Percentiles rank a stretch among this genome's conserved stretches.
Conservation (phyloP, 2,113 vertebrate genomes). For the Cacatua alba region DNA sequence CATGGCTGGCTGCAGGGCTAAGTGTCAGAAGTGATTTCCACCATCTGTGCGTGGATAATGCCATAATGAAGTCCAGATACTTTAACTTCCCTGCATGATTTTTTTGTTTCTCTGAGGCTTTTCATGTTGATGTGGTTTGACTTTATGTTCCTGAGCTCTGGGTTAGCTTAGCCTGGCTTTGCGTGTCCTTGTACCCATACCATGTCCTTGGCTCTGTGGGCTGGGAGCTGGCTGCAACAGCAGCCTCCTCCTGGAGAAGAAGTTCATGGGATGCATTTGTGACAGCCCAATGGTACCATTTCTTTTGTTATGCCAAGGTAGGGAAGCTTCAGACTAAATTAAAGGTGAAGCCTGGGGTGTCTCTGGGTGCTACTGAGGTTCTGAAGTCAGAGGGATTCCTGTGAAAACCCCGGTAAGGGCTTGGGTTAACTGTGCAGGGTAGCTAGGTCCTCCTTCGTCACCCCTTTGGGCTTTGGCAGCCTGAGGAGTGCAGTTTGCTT, state of each 20-base stretch:
- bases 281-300: not conserved
- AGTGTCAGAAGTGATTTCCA: not conserved
- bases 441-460: not conserved
- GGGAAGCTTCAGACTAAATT: not conserved
- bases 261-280: not conserved
- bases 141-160: not conserved
- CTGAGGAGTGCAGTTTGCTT: not conserved
- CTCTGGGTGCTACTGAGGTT: rapidly evolving
- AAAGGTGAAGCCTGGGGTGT: not conserved
- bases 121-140: not conserved
- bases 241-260: not conserved
- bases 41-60: not conserved
- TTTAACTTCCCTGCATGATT: not conserved
- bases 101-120: not conserved
- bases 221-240: not conserved
- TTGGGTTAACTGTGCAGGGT: not conserved
- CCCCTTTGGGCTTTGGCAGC: not conserved
- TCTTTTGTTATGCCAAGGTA: not conserved
- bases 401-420: rapidly evolving
- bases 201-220: not conserved
- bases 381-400: not conserved
- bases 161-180: not conserved
- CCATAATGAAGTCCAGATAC: not conserved
- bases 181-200: rapidly evolving
- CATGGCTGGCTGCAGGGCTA: not conserved